phyloP scores from a whole-genome alignment of 2,797 vertebrate genomes.

The Helarctos malayanus region DNA sequence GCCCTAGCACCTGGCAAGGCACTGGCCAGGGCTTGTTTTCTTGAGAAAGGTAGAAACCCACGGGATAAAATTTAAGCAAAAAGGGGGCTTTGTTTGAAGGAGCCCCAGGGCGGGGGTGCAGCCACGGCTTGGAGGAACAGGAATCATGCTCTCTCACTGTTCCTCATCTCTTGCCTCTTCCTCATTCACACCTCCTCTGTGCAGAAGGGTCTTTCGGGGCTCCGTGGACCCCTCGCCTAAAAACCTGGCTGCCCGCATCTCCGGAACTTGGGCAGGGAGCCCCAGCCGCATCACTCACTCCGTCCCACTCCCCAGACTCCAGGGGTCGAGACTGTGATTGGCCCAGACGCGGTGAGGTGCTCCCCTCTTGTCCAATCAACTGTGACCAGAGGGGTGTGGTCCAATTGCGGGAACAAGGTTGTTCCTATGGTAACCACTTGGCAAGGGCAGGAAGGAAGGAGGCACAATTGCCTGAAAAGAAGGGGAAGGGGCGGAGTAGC shows the following conservation, averaged over 20 bases:
- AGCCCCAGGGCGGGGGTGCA: neutral
- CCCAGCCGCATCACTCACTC: neutral
- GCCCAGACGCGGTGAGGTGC: conserved; percentile 64
- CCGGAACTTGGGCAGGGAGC: neutral
- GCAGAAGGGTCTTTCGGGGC: neutral
- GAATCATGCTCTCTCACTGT: neutral
- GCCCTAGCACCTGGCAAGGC: neutral
- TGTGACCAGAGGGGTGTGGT: conserved; percentile 59
- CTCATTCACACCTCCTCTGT: conserved; percentile 14
- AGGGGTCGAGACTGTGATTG: conserved; percentile 56
- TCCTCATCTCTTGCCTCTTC: neutral
- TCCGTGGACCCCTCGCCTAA: neutral
- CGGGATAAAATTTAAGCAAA: neutral
- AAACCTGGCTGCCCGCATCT: neutral
- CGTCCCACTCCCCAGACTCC: neutral
- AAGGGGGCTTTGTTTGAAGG: conserved; percentile 54
- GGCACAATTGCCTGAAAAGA: neutral
- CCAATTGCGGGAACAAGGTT: neutral
- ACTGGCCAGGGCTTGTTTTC: neutral
- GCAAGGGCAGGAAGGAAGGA: neutral
- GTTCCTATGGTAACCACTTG: conserved; percentile 73
- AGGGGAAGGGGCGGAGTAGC: neutral
- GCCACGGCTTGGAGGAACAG: neutral
- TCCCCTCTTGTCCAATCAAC: conserved; percentile 74
- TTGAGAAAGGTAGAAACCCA: conserved; percentile 16